Base-by-base conservation (phyloP, 2,888 invertebrate genomes). In the Glyphotaelius pellucidus region DNA sequence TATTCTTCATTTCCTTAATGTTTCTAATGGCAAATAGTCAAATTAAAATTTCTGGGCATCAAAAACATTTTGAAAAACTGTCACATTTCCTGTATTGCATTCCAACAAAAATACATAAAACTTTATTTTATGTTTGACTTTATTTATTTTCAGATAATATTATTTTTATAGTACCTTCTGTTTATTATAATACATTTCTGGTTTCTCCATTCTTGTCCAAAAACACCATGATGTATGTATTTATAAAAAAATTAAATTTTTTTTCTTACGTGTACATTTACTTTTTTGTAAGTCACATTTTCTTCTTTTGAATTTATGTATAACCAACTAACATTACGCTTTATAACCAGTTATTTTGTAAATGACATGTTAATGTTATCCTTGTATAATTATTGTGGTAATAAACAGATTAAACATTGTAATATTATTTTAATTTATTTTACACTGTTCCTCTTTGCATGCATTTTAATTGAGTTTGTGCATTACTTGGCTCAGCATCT, bases 401-500 rank as follows among this genome's bases (percentile, higher is more conserved):
- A 67, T 52, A 52, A 85, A 85, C n/a, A 15, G 11, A 30, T 30
- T 52, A 52, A 3, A 52, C n/a, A 87, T 30, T 7, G 14, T 47
- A 47, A 47, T 47, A 47, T 47, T 15, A 47, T 47, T 47, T 47
- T 14, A 15, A 47, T 47, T 47, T 15, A 52, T 87, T 87, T 87
- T 31, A 47, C 31, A 89, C 25, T 2, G 2, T 89, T 79, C 19
- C 15, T 89, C 31, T 89, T 86, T 52, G 32, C 31, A 38, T 19
- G 15, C 31, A 38, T 11, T 31, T 87, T 87, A 52, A 30, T 92
- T 91, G 3, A 93, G 91, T 93, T 95, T 95, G 85, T 96, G 95
- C 95, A 98, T 97, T 84, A 98, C 98, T 95, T 98, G 97, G 90
- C 97, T 96, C 91, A 99, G 95, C 99, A 99, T 99, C 95, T 98